phyloP scores from a whole-genome alignment of 2,113 vertebrate genomes.

The Columba janthina region DNA sequence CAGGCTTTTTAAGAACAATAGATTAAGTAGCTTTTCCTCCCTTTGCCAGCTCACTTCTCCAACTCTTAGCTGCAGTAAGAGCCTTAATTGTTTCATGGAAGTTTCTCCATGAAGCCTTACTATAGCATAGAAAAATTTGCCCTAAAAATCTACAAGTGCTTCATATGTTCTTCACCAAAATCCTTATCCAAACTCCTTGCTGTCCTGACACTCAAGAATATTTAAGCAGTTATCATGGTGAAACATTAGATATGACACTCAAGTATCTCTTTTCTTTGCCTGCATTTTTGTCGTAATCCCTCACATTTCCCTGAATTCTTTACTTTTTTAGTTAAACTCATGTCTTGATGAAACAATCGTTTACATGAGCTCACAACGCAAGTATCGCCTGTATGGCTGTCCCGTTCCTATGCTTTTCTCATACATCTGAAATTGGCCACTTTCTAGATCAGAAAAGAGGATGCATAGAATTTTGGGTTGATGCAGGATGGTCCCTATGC shows the following conservation, averaged over 20 bases:
- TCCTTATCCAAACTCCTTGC: neutral
- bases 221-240: neutral
- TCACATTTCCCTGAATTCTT: neutral
- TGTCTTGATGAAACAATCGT: neutral
- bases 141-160: neutral
- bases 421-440: neutral
- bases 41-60: neutral
- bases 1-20: neutral
- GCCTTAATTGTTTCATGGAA: neutral
- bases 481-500: neutral
- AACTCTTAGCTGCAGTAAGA: neutral
- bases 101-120: neutral
- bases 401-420: neutral
- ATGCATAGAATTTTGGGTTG: neutral
- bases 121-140: neutral
- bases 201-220: neutral
- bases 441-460: neutral
- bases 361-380: neutral
- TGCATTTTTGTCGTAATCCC: neutral
- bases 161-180: neutral
- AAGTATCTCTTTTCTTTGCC: neutral
- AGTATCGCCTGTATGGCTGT: neutral
- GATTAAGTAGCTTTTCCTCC: neutral
- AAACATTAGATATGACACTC: neutral
- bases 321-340: neutral